Percentiles rank a stretch among this genome's conserved stretches.
These are phyloP conservation scores for Gymnocypris eckloni DNA, from an alignment of 2,797 vertebrate species.

Conservation along the genomic window DNA sequence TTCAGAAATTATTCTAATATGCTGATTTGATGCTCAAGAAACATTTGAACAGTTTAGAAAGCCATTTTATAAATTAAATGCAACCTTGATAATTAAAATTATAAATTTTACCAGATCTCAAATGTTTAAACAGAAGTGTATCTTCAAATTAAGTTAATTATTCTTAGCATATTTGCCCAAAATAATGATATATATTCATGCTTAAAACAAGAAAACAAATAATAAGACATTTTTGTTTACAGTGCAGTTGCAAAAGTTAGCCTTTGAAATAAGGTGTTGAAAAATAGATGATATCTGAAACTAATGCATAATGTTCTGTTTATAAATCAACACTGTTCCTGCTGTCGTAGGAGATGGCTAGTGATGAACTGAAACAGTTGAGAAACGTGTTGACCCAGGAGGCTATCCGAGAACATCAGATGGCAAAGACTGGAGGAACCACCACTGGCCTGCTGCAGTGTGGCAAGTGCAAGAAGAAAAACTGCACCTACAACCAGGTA, in stretches of 20 bases:
- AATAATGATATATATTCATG: neutral
- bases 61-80: neutral
- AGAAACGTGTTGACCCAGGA: slow-evolving; percentile 93
- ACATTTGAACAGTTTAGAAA: too few relatives aligned
- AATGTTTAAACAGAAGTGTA: neutral
- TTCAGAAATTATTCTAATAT: too few relatives aligned
- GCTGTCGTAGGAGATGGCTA: slow-evolving; percentile 92
- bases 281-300: neutral
- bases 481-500: slow-evolving; percentile 98
- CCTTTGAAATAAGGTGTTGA: neutral
- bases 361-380: slow-evolving; percentile 93
- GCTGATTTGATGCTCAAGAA: too few relatives aligned
- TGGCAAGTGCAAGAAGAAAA: slow-evolving; percentile 94
- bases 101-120: neutral
- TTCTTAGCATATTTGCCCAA: neutral
- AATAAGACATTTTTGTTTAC: too few relatives aligned
- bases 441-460: slow-evolving; percentile 94
- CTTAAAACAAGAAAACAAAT: neutral
- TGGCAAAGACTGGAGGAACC: slow-evolving; percentile 96
- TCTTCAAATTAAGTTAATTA: neutral
- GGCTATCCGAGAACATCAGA: slow-evolving; percentile 97
- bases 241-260: neutral
- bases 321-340: neutral
- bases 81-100: neutral
- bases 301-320: neutral